A percentile compares a stretch with the other conserved stretches of the same genome.
Conservation (phyloP, 2,797 vertebrate species). For the Champsocephalus gunnari region DNA sequence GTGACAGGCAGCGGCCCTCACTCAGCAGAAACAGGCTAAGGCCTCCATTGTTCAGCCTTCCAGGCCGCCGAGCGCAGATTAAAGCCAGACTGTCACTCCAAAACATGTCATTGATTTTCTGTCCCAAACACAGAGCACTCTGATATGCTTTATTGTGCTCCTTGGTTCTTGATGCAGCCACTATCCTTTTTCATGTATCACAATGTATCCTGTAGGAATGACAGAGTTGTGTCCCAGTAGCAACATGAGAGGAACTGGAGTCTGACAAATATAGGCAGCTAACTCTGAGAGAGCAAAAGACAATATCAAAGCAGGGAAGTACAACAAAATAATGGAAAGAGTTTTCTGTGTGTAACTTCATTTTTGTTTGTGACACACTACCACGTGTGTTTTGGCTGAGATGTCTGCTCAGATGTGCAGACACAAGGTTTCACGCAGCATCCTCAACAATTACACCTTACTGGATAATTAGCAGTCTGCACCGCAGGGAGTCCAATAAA, state of each 20-base stretch:
- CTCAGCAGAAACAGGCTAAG: constrained; percentile 59
- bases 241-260: constrained; percentile 13
- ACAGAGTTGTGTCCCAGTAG: constrained; percentile 18
- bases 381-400: constrained; percentile 49
- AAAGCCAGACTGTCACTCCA: constrained; percentile 73
- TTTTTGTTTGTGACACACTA: constrained; percentile 32
- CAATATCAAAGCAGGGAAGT: constrained; percentile 30
- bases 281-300: constrained; percentile 9
- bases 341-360: constrained; percentile 1
- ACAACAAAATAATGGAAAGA: constrained; percentile 7
- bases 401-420: constrained; percentile 66
- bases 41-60: constrained; percentile 65
- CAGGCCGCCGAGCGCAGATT: constrained; percentile 68
- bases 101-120: constrained; percentile 73
- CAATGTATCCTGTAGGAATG: constrained; percentile 41
- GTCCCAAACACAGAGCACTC: constrained; percentile 59
- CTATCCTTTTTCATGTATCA: constrained; percentile 35
- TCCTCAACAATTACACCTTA: constrained; percentile 72
- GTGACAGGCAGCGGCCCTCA: constrained; percentile 66
- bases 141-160: constrained; percentile 66
- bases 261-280: constrained; percentile 1
- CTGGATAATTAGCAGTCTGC: constrained; percentile 71
- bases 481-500: constrained; percentile 65
- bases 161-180: constrained; percentile 42
- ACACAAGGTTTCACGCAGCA: constrained; percentile 60